phyloP scores from a whole-genome alignment of 2,113 vertebrate species.

The cattle (Bos taurus) region ARS-UCD2.0 NC_037343.1:36676501-36677000 shows the following conservation, averaged over 20 bases:
- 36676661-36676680: neutral
- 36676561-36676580: neutral
- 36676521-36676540: neutral
- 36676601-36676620: neutral
- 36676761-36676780: neutral
- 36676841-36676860: neutral
- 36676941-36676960: neutral
- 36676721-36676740: neutral
- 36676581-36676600: neutral
- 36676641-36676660: neutral
- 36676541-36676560: neutral
- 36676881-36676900: neutral
- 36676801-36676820: neutral
- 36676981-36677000: neutral
- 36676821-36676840: neutral
- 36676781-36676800: neutral
- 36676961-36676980: rapidly evolving
- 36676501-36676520: neutral
- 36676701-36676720: neutral
- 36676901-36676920: neutral
- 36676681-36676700: neutral
- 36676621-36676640: neutral
- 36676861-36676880: neutral
- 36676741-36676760: neutral
- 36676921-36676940: neutral